Evolutionary conservation across 2,888 invertebrate genomes (phyloP).

Genomic region (Synergus itoensis): DNA sequence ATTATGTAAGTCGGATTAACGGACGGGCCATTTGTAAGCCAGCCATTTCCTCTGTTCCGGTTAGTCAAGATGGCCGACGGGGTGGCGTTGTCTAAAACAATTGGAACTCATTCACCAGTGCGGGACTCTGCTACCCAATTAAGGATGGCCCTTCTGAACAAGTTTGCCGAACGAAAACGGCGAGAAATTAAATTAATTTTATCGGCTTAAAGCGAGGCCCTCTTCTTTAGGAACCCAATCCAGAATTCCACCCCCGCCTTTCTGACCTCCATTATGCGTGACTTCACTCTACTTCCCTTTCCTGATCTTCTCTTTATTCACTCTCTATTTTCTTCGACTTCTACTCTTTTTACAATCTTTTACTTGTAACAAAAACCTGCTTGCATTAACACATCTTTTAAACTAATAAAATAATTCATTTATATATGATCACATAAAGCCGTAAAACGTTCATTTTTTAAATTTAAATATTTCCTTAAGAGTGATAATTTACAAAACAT

Average conservation of each 20-base stretch:
- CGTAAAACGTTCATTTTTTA: too few relatives aligned
- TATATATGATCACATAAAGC: too few relatives aligned
- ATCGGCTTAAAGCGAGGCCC: slow-evolving; percentile 56
- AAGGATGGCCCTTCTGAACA: slow-evolving; percentile 47
- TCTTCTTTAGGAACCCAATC: slow-evolving; percentile 35
- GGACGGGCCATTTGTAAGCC: slow-evolving; percentile 42
- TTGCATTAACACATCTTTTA: too few relatives aligned
- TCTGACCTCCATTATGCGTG: slow-evolving; percentile 5
- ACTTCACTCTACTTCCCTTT: not conserved
- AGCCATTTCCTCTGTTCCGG: slow-evolving; percentile 43
- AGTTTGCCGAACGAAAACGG: slow-evolving; percentile 53
- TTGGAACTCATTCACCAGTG: slow-evolving; percentile 49
- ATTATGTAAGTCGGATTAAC: not conserved
- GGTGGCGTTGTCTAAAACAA: slow-evolving; percentile 51
- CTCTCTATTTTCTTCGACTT: not conserved
- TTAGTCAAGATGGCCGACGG: slow-evolving; percentile 49
- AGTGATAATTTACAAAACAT: not conserved
- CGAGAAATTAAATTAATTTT: slow-evolving; percentile 68
- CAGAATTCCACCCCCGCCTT: slow-evolving; percentile 1
- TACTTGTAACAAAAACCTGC: not conserved
- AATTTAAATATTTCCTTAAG: not conserved
- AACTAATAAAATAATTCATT: too few relatives aligned
- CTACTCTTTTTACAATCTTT: not conserved
- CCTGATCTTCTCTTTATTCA: not conserved
- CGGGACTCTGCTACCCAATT: slow-evolving; percentile 51